Conservation (phyloP, 1,140 invertebrate species). For the Drosophila albomicans region DNA sequence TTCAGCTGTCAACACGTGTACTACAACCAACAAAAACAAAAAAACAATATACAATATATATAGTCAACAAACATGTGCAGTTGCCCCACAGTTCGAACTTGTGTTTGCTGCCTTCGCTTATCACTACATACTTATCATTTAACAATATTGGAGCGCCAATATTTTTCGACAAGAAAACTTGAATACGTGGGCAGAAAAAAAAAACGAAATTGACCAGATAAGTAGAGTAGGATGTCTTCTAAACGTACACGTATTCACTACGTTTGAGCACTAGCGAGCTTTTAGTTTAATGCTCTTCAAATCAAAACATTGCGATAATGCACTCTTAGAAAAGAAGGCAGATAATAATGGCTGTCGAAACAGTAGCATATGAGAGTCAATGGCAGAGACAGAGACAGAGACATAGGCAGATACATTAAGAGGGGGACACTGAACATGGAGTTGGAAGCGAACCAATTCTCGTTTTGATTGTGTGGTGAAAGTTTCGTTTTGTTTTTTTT, state of each 20-base stretch:
- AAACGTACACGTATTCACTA: slow-evolving; percentile 55
- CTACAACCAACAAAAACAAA: too few species aligned
- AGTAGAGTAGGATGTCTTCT: slow-evolving; percentile 29
- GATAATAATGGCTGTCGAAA: slow-evolving; percentile 16
- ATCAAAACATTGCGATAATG: slow-evolving; percentile 41
- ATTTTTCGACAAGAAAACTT: slow-evolving; percentile 52
- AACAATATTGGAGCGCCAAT: slow-evolving; percentile 25
- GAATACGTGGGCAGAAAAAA: slow-evolving; percentile 61
- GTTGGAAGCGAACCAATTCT: slow-evolving; percentile 16
- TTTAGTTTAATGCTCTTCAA: slow-evolving; percentile 25
- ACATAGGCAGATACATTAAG: not conserved
- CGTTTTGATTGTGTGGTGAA: slow-evolving; percentile 58
- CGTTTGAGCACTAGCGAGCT: slow-evolving; percentile 9
- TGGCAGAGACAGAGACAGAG: not conserved
- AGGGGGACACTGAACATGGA: not conserved
- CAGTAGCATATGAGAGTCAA: slow-evolving; percentile 24
- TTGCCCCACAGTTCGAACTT: not conserved
- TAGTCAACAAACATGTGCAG: not conserved
- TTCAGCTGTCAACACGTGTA: slow-evolving; percentile 2
- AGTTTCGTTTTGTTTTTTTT: slow-evolving; percentile 31
- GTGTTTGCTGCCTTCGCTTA: slow-evolving; percentile 45
- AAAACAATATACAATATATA: not conserved
- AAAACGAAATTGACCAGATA: slow-evolving; percentile 38
- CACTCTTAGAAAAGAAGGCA: slow-evolving; percentile 27
- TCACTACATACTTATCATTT: slow-evolving; percentile 53